Evolutionary conservation across 2,888 invertebrate species (phyloP).

Genomic region (Diarsia mendica): DNA sequence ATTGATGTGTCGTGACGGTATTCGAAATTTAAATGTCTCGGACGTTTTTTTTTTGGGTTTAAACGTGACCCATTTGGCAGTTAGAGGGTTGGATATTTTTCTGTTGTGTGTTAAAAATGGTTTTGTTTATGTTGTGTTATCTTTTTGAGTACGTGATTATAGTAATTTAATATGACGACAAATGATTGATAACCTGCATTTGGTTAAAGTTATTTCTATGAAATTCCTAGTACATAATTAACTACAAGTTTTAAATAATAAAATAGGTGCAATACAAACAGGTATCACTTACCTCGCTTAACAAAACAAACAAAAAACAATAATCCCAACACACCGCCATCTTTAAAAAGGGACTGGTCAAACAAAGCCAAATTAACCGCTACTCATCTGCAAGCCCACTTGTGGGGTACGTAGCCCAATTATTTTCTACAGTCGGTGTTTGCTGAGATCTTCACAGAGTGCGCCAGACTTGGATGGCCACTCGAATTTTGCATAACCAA

Average conservation of each 20-base stretch:
- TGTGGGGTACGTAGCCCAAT: conserved; percentile 75
- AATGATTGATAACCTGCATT: conserved; percentile 4
- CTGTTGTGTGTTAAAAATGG: conserved; percentile 45
- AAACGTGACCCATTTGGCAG: conserved; percentile 65
- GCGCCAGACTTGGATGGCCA: conserved; percentile 86
- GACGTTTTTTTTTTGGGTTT: conserved; percentile 67
- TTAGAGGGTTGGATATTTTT: conserved; percentile 62
- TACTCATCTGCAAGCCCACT: conserved; percentile 70
- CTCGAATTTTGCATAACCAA: conserved; percentile 89
- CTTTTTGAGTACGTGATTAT: conserved; percentile 25
- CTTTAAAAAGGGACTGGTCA: conserved; percentile 56
- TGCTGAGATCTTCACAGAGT: conserved; percentile 82
- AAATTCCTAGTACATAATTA: not conserved
- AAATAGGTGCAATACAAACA: not conserved
- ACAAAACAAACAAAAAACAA: conserved; percentile 33
- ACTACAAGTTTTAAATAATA: not conserved
- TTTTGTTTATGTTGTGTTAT: conserved; percentile 54
- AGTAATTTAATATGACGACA: conserved; percentile 6
- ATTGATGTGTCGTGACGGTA: conserved; percentile 82
- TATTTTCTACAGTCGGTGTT: conserved; percentile 80
- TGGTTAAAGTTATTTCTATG: not conserved
- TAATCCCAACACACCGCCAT: conserved; percentile 27
- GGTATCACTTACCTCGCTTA: conserved; percentile 2
- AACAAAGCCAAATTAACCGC: conserved; percentile 65
- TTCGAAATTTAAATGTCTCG: conserved; percentile 76